Evolutionary conservation across 2,797 vertebrate species (phyloP).

Genomic region (Masticophis lateralis): DNA sequence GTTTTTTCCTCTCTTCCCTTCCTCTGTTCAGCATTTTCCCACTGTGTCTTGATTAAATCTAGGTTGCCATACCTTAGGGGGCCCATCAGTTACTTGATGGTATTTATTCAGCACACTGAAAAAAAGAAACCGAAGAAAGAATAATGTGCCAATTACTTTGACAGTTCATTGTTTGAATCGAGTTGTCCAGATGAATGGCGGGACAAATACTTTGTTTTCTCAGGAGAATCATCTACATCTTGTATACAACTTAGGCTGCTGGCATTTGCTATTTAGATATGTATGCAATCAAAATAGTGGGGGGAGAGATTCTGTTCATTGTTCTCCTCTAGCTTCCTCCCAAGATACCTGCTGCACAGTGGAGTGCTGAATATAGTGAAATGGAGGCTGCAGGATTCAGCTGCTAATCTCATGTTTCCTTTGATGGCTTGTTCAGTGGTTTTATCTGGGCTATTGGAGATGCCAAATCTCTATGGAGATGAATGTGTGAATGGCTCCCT

Average conservation of each 20-base stretch:
- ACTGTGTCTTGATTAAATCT: slow-evolving; percentile 30
- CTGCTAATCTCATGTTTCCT: background rate
- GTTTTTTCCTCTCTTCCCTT: background rate
- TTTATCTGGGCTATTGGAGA: background rate
- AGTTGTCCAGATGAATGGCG: background rate
- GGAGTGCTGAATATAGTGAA: background rate
- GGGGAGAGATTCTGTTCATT: background rate
- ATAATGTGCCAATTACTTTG: slow-evolving; percentile 39
- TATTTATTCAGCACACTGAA: slow-evolving; percentile 32
- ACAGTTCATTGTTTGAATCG: slow-evolving; percentile 30
- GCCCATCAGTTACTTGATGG: slow-evolving; percentile 21
- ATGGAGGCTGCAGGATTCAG: background rate
- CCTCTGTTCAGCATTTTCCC: background rate
- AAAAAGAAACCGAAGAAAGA: slow-evolving; percentile 15
- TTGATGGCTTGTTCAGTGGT: background rate
- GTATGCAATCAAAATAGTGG: background rate
- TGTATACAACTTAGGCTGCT: slow-evolving; percentile 21
- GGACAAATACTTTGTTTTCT: slow-evolving; percentile 26
- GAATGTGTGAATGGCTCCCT: background rate
- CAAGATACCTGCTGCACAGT: background rate
- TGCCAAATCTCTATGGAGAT: background rate
- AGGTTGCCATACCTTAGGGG: slow-evolving; percentile 12
- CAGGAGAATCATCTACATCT: slow-evolving; percentile 18
- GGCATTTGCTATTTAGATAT: background rate
- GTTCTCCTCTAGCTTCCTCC: background rate